Evolutionary conservation across 2,888 invertebrate genomes (phyloP), one percentile per base, ranked within the genome.

Genomic region (Cryptus armator): DNA sequence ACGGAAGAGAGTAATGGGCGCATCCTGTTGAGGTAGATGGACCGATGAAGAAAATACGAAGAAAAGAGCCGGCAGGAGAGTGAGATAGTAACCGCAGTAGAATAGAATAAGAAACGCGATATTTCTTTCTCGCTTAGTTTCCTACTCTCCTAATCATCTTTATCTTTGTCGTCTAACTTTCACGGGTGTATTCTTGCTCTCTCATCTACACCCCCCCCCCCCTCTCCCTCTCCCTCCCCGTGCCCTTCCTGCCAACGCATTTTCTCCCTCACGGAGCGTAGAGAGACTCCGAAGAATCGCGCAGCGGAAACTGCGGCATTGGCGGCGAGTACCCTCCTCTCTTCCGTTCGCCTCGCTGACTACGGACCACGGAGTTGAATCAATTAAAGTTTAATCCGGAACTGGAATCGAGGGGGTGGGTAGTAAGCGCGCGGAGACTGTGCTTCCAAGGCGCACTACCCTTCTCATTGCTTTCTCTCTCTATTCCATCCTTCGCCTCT

Each of bases 381-480:
- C 95, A 95, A 95, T 95, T 95, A 95, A 95, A 95, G 94, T 95
- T 95, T 95, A 95, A 95, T 95, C 95, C 95, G 95, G 95, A 95
- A 95, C 95, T 94, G 89, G 89, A 87, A 91, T 91, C 90, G 90
- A 64, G 78, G 37, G 78, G 46, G 68, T 53, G 64, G 75, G 66
- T 43, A 7, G 64, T 32, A 37, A 64, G 24, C 48, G 32, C 66
- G 48, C 51, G 51, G 64, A 64, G 66, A 51, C 64, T 51, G 51
- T 46, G 64, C 75, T 76, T 37, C 66, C 51, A 14, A 32, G 51
- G 78, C 37, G 37, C 37, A 9, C 37, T 78, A 67, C 66, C 79
- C 79, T 62, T 66, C 84, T 81, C 87, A 84, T 84, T 83, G 32
- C 59, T 75, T 84, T 86, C 87, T 83, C 83, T 82, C 86, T 82